Evolutionary conservation across 2,113 vertebrate genomes (phyloP), one percentile per base, ranked within the genome.

Genomic region (Gallinago media): DNA sequence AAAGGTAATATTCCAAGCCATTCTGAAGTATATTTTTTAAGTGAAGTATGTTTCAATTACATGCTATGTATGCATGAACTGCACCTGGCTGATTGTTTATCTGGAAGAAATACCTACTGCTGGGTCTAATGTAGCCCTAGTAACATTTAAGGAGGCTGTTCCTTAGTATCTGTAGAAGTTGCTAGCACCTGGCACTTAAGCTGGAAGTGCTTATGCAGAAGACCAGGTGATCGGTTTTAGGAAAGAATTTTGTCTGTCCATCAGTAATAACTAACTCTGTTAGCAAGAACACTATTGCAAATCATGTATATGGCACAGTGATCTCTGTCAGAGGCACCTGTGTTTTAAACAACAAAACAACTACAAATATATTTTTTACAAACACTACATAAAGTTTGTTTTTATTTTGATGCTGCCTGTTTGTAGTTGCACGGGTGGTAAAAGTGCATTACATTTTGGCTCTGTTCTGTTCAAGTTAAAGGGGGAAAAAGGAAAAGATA

Each of bases 341-440:
- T 74, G 67, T 84, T 59, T 86, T 59, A 38, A 58, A 90, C 27
- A 93, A 36, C 34, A 58, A 63, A 96, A 85, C 55, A 59, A 87
- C 40, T 72, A 50, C 83, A 96, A 96, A 96, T 96, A 95, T 72
- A 95, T 96, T 95, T 97, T 96, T 97, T 96, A 94, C 83, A 89
- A 95, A 91, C 31, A 40, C 44, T 46, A 1, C 55, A 67, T 50
- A 9, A 4, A 29, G 29, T 67, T 79, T 78, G 80, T 3, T 56
- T 59, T 96, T 71, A 74, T 93, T 92, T 91, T 75, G 59, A 20
- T 72, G 65, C 50, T 79, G 32, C n/a, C 25, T 76, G 47, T 62
- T 83, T 47, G 40, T 76, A 59, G 70, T 59, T 82, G 25, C 8
- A 6, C 3, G 38, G 32, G 42, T 67, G 22, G 11, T 59, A 50